Base-by-base conservation (phyloP, 1,140 invertebrate species). In the Zaprionus nigranus region DNA sequence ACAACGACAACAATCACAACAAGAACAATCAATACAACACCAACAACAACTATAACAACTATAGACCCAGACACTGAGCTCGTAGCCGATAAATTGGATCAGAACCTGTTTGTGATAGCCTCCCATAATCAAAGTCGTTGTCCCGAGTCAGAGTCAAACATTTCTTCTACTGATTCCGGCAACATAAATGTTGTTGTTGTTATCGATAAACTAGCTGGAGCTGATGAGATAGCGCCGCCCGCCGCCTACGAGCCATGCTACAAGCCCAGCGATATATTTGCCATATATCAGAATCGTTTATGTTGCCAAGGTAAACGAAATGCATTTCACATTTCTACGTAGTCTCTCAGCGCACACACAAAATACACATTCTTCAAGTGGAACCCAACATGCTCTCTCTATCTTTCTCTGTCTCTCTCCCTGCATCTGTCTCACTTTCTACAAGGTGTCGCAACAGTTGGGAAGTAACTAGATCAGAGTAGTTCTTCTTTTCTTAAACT, bases 271-370 rank as follows among this genome's bases (percentile, higher is more conserved):
- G 91, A 91, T 87, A 91, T 92, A 85, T 88, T 88, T 75, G 82
- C 82, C 76, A 85, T 85, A 74, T 92, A 90, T 92, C 91, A 92
- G 79, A 90, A 91, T 82, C 88, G 91, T 88, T 82, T 92, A 80
- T 91, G 80, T 81, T 87, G 84, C 77, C 88, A 92, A 92, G 91
- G 91, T 92, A 92, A 92, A 82, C 70, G 69, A 78, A 82, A 82
- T 74, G 75, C 66, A 70, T 82, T 58, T 75, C 72, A 77, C 79
- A 65, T 56, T 85, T 58, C 56, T 58, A 20, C 17, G 30, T 36
- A 58, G 13, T 38, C 24, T 40, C 58, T 64, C 51, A 38, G 66
- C 76, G 62, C 64, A 40, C 70, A 40, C 69, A 74, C 40, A 46
- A 34, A 34, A 3, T 11, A 34, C 71, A 53, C 71, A 53, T 49